phyloP scores from a whole-genome alignment of 2,888 invertebrate species.

The Cartodere bifasciata region DNA sequence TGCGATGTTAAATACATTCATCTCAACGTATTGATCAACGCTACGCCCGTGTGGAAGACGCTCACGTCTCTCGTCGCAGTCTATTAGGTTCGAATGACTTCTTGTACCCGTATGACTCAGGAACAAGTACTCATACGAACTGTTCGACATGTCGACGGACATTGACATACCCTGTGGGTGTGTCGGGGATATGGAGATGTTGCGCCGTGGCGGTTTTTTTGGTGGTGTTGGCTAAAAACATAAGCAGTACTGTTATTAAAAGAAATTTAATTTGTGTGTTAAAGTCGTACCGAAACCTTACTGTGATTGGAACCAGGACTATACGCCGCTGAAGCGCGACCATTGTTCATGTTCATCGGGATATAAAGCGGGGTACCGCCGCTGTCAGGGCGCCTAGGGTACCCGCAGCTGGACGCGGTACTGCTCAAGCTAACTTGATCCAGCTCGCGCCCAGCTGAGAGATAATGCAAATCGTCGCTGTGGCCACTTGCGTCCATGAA shows the following conservation, averaged over 20 bases:
- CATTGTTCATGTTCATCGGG: conserved; percentile 43
- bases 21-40: conserved; percentile 67
- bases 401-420: conserved; percentile 44
- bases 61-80: conserved; percentile 43
- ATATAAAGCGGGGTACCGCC: conserved; percentile 39
- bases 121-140: conserved; percentile 49
- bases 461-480: conserved; percentile 40
- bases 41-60: conserved; percentile 56
- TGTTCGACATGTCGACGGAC: conserved; percentile 46
- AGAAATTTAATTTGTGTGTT: not conserved
- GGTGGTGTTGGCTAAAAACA: conserved; percentile 64
- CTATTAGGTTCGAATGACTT: conserved; percentile 59
- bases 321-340: conserved; percentile 37
- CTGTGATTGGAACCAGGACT: conserved; percentile 44
- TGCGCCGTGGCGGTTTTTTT: conserved; percentile 79
- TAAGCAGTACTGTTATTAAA: not conserved
- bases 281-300: conserved; percentile 46
- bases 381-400: conserved; percentile 39
- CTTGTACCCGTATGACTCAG: conserved; percentile 52
- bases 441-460: conserved; percentile 40
- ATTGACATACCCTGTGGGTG: conserved; percentile 50
- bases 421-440: conserved; percentile 51
- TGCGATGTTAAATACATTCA: conserved; percentile 43
- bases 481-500: conserved; percentile 43
- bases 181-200: conserved; percentile 76